Conservation (phyloP, 2,797 vertebrate species). For the Manis javanica region DNA sequence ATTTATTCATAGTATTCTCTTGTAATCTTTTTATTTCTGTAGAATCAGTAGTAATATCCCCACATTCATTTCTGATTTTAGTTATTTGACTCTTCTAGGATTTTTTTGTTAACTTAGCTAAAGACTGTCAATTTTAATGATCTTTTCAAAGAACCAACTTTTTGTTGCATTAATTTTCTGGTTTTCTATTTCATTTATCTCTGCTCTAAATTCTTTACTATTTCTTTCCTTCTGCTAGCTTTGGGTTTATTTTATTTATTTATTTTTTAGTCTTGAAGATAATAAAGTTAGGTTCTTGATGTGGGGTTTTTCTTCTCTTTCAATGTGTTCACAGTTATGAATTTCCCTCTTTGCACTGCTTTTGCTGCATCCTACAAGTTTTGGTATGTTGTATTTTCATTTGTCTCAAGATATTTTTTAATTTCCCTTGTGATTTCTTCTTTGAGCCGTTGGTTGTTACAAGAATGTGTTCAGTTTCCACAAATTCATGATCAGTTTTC, state of each 20-base stretch:
- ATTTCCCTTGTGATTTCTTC: neutral
- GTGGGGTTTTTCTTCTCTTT: neutral
- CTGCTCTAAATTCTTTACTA: neutral
- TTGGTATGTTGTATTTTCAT: neutral
- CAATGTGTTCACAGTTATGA: neutral
- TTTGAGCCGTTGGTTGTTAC: neutral
- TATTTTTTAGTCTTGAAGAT: neutral
- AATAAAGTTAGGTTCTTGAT: neutral
- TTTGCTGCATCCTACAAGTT: neutral
- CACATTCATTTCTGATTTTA: neutral
- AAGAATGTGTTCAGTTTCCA: neutral
- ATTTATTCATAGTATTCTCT: neutral
- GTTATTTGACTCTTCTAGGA: too few relatives aligned
- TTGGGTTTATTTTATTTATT: neutral
- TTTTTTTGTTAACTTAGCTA: too few relatives aligned
- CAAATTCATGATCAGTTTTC: neutral
- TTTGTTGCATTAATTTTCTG: neutral
- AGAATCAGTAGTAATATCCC: neutral
- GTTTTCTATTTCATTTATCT: neutral
- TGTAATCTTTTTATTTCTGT: constrained; percentile 9
- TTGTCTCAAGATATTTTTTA: neutral
- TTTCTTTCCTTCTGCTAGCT: neutral
- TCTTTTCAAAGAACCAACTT: neutral
- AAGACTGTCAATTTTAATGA: neutral
- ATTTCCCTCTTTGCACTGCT: neutral